Conservation (phyloP, 35 echinoderm and acorn worm species). For the Ptychodera flava region DNA sequence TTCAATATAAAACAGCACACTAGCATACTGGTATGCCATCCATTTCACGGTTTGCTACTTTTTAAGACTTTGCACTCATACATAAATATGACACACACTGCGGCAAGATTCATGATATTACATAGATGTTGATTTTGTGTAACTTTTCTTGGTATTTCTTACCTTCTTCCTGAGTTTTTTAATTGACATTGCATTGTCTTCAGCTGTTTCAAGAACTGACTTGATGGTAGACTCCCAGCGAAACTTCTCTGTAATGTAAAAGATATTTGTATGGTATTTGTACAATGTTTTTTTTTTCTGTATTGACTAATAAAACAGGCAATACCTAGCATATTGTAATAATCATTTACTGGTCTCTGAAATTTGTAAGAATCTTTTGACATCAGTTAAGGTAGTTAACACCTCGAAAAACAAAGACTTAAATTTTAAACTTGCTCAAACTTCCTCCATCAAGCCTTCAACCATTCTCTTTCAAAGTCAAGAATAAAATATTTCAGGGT, state of each 20-base stretch:
- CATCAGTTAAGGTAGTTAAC: neutral
- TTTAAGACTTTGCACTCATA: too few relatives aligned
- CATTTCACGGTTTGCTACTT: too few relatives aligned
- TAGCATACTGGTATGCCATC: too few relatives aligned
- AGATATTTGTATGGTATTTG: neutral
- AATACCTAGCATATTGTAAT: neutral
- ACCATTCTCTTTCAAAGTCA: neutral
- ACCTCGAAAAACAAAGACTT: neutral
- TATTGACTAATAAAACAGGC: neutral
- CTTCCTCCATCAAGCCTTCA: neutral
- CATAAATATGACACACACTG: too few relatives aligned
- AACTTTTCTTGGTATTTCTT: too few relatives aligned
- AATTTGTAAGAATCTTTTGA: neutral
- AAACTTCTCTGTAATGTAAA: conserved; percentile 11
- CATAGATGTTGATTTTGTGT: too few relatives aligned
- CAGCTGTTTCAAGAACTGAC: neutral
- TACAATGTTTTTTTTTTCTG: neutral
- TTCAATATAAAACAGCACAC: too few relatives aligned
- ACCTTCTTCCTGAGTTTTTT: conserved; percentile 15
- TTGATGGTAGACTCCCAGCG: neutral
- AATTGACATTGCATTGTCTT: conserved; percentile 12
- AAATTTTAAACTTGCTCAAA: neutral
- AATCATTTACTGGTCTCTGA: neutral
- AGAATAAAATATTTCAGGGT: neutral
- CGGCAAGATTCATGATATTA: too few relatives aligned